A percentile compares a stretch with the other conserved stretches of the same genome.
Conservation (phyloP, 2,113 vertebrate genomes). For the Ceyx cyanopectus region DNA sequence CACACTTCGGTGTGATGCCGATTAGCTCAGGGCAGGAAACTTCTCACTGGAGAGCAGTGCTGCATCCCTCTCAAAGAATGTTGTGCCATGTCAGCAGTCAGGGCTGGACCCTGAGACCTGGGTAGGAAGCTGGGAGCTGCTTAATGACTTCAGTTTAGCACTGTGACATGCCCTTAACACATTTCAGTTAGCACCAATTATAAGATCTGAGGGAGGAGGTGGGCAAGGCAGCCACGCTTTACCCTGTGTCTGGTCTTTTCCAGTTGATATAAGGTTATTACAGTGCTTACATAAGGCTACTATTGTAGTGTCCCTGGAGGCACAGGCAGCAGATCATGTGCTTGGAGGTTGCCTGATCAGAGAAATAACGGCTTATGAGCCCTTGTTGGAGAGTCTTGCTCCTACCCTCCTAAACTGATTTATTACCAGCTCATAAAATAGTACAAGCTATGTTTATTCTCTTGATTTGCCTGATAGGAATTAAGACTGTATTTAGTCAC, state of each 20-base stretch:
- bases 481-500: background rate
- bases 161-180: background rate
- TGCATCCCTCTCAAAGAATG: rapidly evolving
- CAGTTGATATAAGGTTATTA: constrained; percentile 23
- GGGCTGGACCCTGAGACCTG: rapidly evolving
- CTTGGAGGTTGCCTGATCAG: background rate
- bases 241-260: background rate
- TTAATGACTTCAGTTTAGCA: background rate
- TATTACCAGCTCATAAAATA: background rate
- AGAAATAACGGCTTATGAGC: background rate
- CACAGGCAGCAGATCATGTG: rapidly evolving
- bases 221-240: background rate
- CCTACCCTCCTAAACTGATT: background rate
- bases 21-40: rapidly evolving
- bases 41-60: rapidly evolving
- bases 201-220: rapidly evolving
- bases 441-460: background rate
- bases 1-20: background rate
- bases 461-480: background rate
- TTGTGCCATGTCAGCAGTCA: rapidly evolving
- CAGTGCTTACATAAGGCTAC: background rate
- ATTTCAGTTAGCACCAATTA: background rate
- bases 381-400: background rate
- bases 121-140: background rate
- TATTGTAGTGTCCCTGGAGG: background rate